phyloP scores from a whole-genome alignment of 2,797 vertebrate species.

The Rhinoraja longicauda region DNA sequence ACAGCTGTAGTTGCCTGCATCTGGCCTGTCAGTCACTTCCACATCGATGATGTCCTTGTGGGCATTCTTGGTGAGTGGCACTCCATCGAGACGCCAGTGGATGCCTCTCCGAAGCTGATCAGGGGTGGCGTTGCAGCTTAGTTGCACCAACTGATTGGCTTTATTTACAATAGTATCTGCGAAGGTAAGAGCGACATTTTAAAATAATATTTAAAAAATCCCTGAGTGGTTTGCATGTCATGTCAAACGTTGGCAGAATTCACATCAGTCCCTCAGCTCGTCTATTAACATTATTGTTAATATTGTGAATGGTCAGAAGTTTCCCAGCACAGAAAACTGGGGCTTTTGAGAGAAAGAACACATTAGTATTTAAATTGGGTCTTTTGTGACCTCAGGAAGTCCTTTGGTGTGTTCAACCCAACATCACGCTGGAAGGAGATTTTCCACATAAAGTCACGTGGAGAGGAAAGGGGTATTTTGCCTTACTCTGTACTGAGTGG shows the following conservation, averaged over 20 bases:
- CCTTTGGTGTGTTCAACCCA: background rate
- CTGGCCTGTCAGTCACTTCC: background rate
- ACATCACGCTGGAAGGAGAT: background rate
- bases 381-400: background rate
- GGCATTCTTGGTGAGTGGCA: background rate
- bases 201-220: background rate
- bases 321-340: too few relatives aligned
- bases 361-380: background rate
- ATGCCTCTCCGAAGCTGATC: background rate
- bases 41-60: background rate
- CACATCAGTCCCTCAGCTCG: background rate
- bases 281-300: too few relatives aligned
- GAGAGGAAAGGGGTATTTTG: background rate
- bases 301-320: too few relatives aligned
- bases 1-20: slow-evolving; percentile 21
- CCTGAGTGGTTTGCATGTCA: background rate
- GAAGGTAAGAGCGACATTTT: background rate
- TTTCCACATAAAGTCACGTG: background rate
- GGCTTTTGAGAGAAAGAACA: background rate
- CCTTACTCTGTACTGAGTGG: too few relatives aligned
- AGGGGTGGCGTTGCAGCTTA: background rate
- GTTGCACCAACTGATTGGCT: background rate
- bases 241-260: background rate
- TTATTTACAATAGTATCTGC: slow-evolving; percentile 7
- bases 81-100: background rate